Conservation (phyloP, 2,113 vertebrate genomes). For the Gadus macrocephalus region DNA sequence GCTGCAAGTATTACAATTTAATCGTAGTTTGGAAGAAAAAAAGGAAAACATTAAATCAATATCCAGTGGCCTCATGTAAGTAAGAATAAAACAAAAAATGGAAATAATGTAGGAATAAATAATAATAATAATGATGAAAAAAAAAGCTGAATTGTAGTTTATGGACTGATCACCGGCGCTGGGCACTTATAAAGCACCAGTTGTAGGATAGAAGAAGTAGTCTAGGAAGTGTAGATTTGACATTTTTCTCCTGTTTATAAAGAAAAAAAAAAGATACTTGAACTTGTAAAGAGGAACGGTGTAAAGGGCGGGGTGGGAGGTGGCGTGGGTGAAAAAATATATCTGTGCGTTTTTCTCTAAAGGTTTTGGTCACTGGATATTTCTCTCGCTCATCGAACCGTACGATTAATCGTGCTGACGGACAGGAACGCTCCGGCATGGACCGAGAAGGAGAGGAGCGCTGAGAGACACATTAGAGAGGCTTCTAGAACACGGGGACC, state of each 20-base stretch:
- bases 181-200: slow-evolving; percentile 69
- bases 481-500: slow-evolving; percentile 62
- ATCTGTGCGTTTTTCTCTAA: slow-evolving; percentile 43
- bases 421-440: slow-evolving; percentile 55
- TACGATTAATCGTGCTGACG: slow-evolving; percentile 61
- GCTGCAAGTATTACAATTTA: slow-evolving; percentile 78
- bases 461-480: slow-evolving; percentile 25
- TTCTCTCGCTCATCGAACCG: slow-evolving; percentile 50
- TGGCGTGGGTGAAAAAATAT: slow-evolving; percentile 6
- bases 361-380: slow-evolving; percentile 68
- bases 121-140: slow-evolving; percentile 33
- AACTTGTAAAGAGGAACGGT: slow-evolving; percentile 62
- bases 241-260: slow-evolving; percentile 69
- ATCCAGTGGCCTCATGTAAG: slow-evolving; percentile 76
- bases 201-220: slow-evolving; percentile 70
- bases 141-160: slow-evolving; percentile 58
- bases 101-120: slow-evolving; percentile 59
- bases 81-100: slow-evolving; percentile 68
- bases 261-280: slow-evolving; percentile 66
- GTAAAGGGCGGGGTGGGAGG: slow-evolving; percentile 18
- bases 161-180: slow-evolving; percentile 67
- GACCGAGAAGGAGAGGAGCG: slow-evolving; percentile 26
- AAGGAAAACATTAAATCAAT: slow-evolving; percentile 68
- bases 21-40: slow-evolving; percentile 63
- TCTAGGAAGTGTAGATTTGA: slow-evolving; percentile 72